Conservation (phyloP, 2,888 invertebrate species). For the Drosophila neotestacea region DNA sequence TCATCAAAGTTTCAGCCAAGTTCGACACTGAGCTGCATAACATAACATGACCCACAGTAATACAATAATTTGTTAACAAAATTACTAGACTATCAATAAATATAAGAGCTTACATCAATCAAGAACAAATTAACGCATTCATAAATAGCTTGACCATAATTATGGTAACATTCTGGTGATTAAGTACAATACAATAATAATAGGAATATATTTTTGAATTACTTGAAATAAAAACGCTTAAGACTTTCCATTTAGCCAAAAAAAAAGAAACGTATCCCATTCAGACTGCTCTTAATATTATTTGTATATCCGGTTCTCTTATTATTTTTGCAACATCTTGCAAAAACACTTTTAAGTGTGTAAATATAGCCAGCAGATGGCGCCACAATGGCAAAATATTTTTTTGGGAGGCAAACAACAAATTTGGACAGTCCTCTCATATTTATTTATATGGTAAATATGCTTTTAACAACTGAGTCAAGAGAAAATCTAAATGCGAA, state of each 20-base stretch:
- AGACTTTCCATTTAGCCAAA: too few species aligned
- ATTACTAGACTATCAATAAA: too few species aligned
- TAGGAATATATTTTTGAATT: too few species aligned
- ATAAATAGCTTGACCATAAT: too few species aligned
- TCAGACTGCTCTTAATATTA: neutral
- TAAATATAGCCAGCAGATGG: slow-evolving; percentile 22
- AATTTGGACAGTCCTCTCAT: neutral
- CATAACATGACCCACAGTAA: neutral
- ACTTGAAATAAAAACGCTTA: too few species aligned
- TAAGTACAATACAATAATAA: too few species aligned
- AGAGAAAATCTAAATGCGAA: neutral
- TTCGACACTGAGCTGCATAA: neutral
- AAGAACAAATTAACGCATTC: too few species aligned
- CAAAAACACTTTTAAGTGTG: slow-evolving; percentile 11
- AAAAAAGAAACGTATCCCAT: too few species aligned
- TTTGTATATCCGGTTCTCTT: neutral
- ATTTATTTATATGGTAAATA: neutral
- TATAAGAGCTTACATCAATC: too few species aligned
- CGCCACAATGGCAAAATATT: slow-evolving; percentile 1
- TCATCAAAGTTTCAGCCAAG: slow-evolving; percentile 22
- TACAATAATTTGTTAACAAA: too few species aligned
- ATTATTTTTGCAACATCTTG: neutral
- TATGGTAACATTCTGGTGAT: too few species aligned
- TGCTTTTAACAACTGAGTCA: neutral
- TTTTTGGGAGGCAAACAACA: neutral